Percentiles rank a stretch among this genome's conserved stretches.
These are phyloP conservation scores for Paramormyrops hopkinsi DNA, from an alignment of 2,797 vertebrate species.

Conservation along the genomic window DNA sequence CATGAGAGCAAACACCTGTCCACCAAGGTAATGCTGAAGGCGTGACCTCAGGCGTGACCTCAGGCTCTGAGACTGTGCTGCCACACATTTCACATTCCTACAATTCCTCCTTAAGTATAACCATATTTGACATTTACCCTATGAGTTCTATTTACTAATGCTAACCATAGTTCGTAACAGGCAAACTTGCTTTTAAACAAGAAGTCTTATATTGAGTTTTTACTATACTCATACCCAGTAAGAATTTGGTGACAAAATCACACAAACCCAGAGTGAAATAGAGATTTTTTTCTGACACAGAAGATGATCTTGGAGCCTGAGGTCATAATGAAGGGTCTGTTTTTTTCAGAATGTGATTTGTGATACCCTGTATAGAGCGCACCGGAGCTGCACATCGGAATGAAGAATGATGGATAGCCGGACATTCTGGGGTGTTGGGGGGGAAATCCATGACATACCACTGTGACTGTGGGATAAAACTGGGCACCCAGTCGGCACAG, in stretches of 20 bases:
- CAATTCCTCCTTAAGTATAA: not conserved
- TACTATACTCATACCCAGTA: not conserved
- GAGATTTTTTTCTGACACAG: conserved; percentile 10
- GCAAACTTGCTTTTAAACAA: not conserved
- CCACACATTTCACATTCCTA: not conserved
- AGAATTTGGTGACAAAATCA: not conserved
- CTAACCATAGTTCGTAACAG: not conserved
- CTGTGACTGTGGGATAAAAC: not conserved
- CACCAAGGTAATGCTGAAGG: conserved; percentile 62
- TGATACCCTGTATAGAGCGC: not conserved
- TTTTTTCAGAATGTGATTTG: conserved; percentile 32
- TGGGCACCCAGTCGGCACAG: not conserved
- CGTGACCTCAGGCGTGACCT: not conserved
- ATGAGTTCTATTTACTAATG: not conserved
- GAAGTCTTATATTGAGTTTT: not conserved
- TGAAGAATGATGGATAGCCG: conserved; percentile 21
- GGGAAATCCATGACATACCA: conserved; percentile 17
- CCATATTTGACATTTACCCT: not conserved
- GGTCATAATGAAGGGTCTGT: conserved; percentile 5
- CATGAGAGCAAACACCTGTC: conserved; percentile 70
- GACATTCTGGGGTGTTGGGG: not conserved
- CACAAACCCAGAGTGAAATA: not conserved
- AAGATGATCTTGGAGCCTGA: conserved; percentile 32
- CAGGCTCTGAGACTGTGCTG: not conserved
- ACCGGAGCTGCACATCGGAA: not conserved